phyloP scores from a whole-genome alignment of 2,888 invertebrate genomes.

The Isotomurus palustris region DNA sequence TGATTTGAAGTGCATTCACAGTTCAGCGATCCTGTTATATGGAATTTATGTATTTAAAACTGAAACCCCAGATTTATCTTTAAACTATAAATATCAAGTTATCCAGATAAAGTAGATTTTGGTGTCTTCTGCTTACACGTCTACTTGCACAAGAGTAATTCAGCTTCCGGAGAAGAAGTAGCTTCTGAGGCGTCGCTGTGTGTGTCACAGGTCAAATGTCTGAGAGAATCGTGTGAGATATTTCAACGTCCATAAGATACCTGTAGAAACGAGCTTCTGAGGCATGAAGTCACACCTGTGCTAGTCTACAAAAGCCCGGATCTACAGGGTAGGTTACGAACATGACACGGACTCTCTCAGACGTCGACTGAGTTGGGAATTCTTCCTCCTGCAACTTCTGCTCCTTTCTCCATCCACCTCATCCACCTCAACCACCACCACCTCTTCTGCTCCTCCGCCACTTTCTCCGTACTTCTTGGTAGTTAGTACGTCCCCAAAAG shows the following conservation, averaged over 20 bases:
- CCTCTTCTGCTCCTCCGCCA: not conserved
- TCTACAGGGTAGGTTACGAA: slow-evolving; percentile 99
- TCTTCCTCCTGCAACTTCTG: too few species aligned
- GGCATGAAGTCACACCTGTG: slow-evolving; percentile 50
- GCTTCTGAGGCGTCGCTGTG: too few species aligned
- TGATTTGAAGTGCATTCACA: too few species aligned
- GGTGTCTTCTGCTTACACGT: too few species aligned
- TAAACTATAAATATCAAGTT: too few species aligned
- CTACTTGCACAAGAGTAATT: too few species aligned
- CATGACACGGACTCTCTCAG: slow-evolving; percentile 61
- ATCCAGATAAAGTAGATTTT: too few species aligned
- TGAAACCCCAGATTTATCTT: too few species aligned
- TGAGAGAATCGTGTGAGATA: slow-evolving; percentile 33
- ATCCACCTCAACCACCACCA: not conserved
- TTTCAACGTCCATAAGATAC: slow-evolving; percentile 80
- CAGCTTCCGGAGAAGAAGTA: too few species aligned
- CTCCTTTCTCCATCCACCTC: not conserved
- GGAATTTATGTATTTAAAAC: too few species aligned
- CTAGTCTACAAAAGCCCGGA: slow-evolving; percentile 95
- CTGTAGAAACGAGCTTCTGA: slow-evolving; percentile 99
- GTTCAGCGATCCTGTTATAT: too few species aligned
- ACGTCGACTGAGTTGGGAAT: not conserved
- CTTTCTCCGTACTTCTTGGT: not conserved
- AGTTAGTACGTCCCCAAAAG: not conserved
- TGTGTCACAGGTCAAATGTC: too few species aligned